A percentile compares a stretch with the other conserved stretches of the same genome.
Evolutionary conservation across 2,888 invertebrate species (phyloP).

Genomic region (Furcula furcula): DNA sequence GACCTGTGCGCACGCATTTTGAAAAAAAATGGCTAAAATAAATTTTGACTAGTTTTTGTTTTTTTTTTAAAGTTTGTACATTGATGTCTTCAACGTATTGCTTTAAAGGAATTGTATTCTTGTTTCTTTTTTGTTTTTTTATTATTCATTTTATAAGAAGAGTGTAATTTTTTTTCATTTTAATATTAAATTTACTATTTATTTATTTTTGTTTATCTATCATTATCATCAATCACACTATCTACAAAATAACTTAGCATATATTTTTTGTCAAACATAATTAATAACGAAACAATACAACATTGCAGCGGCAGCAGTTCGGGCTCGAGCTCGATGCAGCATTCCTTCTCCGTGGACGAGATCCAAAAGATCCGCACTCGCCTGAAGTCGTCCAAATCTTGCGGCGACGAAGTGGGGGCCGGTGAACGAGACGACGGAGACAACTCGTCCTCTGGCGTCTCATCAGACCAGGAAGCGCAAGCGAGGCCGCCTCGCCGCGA

Average conservation of each 20-base stretch:
- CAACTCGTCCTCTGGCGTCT: conserved; percentile 94
- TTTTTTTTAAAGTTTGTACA: too few species aligned
- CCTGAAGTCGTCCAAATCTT: conserved; percentile 92
- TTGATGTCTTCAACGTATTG: too few species aligned
- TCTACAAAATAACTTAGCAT: not conserved
- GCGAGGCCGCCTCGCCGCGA: conserved; percentile 60
- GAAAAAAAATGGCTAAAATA: too few species aligned
- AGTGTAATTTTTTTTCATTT: too few species aligned
- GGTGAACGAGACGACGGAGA: conserved; percentile 88
- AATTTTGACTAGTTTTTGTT: too few species aligned
- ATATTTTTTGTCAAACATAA: not conserved
- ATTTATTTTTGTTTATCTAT: too few species aligned
- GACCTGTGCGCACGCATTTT: too few species aligned
- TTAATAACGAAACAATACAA: not conserved
- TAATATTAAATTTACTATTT: too few species aligned
- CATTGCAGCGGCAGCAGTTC: conserved; percentile 86
- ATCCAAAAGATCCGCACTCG: conserved; percentile 93
- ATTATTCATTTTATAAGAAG: too few species aligned
- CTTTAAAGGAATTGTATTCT: too few species aligned
- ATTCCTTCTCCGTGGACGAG: conserved; percentile 94
- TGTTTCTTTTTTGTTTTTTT: too few species aligned
- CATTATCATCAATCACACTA: too few species aligned
- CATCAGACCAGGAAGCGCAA: conserved; percentile 88
- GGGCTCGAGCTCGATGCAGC: conserved; percentile 89
- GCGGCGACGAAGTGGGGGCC: conserved; percentile 89